Base-by-base conservation (phyloP, 2,113 vertebrate genomes). In the Pimephales promelas region DNA sequence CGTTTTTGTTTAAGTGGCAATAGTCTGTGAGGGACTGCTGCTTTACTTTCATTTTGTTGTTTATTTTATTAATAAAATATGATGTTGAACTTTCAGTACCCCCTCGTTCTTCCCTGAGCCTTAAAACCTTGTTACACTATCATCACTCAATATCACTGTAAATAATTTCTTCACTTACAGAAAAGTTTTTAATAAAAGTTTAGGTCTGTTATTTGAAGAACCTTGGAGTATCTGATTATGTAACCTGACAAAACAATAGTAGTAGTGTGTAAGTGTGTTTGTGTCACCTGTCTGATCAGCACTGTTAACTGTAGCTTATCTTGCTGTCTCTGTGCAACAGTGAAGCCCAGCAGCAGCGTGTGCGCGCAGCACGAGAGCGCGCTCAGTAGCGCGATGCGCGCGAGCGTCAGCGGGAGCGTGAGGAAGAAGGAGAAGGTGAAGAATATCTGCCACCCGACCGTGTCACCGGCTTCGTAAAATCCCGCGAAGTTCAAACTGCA, bases 391-490 rank as follows among this genome's bases (percentile, higher is more conserved):
- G 97, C 90, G 4, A 99, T 95, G 68, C 94, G 92, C 43, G 92
- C 89, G 87, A 99, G 90, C 82, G 95, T 92, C 81, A 99, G 92
- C 0, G 97, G 97, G 71, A 97, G 91, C 0, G 96, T 98, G 90
- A 99, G 94, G 87, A 98, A 98, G 91, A 94, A 93, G 82, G 95
- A 97, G 93, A 98, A 98, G 71, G 92, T 88, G 70, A 99, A 99
- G 90, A 99, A 99, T 2, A 94, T 93, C 90, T 97, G 97, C 97
- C 97, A 98, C 74, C 97, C 97, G 80, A 95, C 96, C 0, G 97
- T 95, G 93, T 99, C 96, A 1, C 96, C 94, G 85, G 95, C 96
- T 0, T 95, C 95, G 0, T 95, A 93, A 18, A 93, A 93, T 0
- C 82, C 89, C 16, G 92, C 85, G 24, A 94, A 96, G 91, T 95